Evolutionary conservation across 2,797 vertebrate species (phyloP).

Genomic region (Sebastes nivosus): DNA sequence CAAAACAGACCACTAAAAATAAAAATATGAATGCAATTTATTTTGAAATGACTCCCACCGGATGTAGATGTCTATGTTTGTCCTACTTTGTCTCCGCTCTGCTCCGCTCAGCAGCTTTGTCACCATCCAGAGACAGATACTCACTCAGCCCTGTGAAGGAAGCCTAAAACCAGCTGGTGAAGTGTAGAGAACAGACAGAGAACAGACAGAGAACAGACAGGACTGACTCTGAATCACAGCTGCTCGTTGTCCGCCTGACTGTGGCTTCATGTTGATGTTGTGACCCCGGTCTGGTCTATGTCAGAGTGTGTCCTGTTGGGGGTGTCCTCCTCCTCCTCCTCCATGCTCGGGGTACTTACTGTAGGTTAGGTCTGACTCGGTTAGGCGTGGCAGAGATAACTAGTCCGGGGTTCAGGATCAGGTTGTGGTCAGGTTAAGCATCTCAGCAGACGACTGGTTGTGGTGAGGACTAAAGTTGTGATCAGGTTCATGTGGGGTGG

Average conservation of each 20-base stretch:
- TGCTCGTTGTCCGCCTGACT: neutral
- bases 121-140: neutral
- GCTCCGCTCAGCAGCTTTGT: conserved; percentile 33
- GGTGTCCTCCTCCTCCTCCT: neutral
- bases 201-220: neutral
- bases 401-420: neutral
- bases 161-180: neutral
- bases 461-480: neutral
- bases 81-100: neutral
- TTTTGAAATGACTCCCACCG: conserved; percentile 32
- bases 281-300: neutral
- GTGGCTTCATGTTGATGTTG: neutral
- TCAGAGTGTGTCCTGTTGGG: neutral
- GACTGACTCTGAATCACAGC: neutral
- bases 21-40: neutral
- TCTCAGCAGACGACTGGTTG: neutral
- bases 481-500: neutral
- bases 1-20: neutral
- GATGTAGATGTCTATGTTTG: neutral
- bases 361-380: neutral
- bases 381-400: neutral
- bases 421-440: neutral
- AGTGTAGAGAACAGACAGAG: neutral
- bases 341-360: neutral
- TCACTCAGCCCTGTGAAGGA: neutral